A percentile compares a stretch with the other conserved stretches of the same genome.
Evolutionary conservation across 2,888 invertebrate genomes (phyloP).

Genomic region (Caenorhabditis sp.): DNA sequence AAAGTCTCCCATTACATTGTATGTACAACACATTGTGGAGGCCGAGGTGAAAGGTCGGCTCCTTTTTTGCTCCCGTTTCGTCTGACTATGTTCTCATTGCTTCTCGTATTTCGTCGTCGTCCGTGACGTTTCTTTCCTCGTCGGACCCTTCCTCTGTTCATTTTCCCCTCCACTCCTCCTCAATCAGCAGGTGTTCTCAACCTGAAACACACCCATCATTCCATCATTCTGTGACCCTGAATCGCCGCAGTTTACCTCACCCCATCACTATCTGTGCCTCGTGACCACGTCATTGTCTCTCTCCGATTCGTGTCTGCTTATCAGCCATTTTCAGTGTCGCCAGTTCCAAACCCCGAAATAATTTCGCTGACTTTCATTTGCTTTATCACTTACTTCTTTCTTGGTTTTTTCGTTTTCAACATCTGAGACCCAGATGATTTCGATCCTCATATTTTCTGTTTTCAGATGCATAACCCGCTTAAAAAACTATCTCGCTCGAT

Average conservation of each 20-base stretch:
- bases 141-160: not conserved
- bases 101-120: constrained; percentile 29
- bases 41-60: constrained; percentile 31
- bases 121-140: constrained; percentile 17
- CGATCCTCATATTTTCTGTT: constrained; percentile 3
- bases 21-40: constrained; percentile 16
- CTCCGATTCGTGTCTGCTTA: constrained; percentile 33
- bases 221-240: constrained; percentile 42
- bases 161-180: not conserved
- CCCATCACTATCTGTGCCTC: constrained; percentile 6
- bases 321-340: constrained; percentile 28
- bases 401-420: not conserved
- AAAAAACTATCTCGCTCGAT: constrained; percentile 57
- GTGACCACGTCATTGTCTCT: constrained; percentile 28
- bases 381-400: not conserved
- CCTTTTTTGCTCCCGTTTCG: not conserved
- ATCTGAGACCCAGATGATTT: not conserved
- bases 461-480: constrained; percentile 54
- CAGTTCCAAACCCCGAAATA: constrained; percentile 35
- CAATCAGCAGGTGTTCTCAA: constrained; percentile 35
- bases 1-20: constrained; percentile 30
- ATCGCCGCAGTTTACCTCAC: constrained; percentile 23
- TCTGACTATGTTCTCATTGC: constrained; percentile 19
- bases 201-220: constrained; percentile 25
- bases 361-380: constrained; percentile 35